These are phyloP conservation scores for Athene cunicularia DNA, from an alignment of 2,113 vertebrate genomes.

Conservation along the genomic window DNA sequence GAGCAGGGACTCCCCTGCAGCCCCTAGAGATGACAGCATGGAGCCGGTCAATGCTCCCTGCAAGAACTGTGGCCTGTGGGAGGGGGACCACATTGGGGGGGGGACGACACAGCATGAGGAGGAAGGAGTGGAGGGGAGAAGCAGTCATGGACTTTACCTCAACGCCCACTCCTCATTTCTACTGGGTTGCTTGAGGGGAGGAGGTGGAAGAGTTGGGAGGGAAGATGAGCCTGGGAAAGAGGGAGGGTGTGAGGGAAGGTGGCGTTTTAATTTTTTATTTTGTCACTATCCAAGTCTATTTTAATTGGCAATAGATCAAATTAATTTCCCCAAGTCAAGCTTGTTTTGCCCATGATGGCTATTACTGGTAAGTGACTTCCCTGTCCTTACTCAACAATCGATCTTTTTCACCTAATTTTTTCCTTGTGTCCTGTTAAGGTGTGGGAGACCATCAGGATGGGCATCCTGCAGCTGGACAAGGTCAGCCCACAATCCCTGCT, in stretches of 20 bases:
- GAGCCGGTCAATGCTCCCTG: too few species aligned
- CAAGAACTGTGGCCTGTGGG: accelerated
- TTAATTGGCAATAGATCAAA: neutral
- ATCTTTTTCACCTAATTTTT: neutral
- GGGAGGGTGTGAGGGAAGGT: accelerated
- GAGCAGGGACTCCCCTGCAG: too few species aligned
- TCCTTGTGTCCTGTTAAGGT: neutral
- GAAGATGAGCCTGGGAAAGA: neutral
- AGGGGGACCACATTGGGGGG: accelerated
- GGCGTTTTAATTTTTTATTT: accelerated
- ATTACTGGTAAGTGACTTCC: neutral
- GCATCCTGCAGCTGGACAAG: neutral
- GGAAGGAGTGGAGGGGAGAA: too few species aligned
- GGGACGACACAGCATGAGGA: accelerated
- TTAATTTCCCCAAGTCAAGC: too few species aligned
- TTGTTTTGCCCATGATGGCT: too few species aligned
- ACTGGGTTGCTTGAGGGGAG: accelerated
- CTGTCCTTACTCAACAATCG: accelerated
- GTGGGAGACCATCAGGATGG: neutral
- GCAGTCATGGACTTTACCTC: accelerated
- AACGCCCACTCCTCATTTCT: accelerated
- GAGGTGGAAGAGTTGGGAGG: too few species aligned
- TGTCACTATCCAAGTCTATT: neutral
- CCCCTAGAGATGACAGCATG: accelerated
- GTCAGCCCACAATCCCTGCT: neutral